Evolutionary conservation across 2,797 vertebrate species (phyloP).

Genomic region (Tokudaia tokunoshimensis): DNA sequence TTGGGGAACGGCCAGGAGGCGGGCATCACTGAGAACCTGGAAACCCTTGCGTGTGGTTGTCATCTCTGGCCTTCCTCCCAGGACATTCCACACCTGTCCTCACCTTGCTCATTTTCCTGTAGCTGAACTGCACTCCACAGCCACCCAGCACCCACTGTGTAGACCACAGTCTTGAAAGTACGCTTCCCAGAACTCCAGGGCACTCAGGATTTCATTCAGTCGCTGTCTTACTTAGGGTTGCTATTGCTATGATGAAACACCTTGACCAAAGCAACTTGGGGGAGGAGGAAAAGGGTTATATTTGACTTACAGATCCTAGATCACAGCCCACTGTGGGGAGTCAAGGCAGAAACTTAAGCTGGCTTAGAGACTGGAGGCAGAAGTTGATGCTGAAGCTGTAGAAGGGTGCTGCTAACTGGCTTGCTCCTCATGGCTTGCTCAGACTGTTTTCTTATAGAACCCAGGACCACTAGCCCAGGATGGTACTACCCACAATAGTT

Average conservation of each 20-base stretch:
- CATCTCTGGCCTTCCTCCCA: neutral
- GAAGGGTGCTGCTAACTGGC: neutral
- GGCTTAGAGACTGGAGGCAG: neutral
- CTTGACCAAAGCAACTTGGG: neutral
- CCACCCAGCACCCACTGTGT: neutral
- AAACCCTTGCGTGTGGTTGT: neutral
- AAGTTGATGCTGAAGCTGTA: neutral
- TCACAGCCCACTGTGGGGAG: neutral
- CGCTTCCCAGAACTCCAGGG: neutral
- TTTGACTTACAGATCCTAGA: neutral
- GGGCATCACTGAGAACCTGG: neutral
- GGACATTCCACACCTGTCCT: neutral
- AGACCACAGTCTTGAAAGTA: neutral
- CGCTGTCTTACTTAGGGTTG: neutral
- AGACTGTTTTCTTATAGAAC: neutral
- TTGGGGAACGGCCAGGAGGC: neutral
- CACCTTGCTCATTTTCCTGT: neutral
- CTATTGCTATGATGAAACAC: neutral
- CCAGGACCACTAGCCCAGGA: no score
- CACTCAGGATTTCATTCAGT: neutral
- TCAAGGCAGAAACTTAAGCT: neutral
- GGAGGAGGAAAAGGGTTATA: neutral
- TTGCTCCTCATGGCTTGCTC: neutral
- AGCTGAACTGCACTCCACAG: neutral
- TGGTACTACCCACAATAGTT: neutral